Conservation (phyloP, 2,113 vertebrate genomes). For the Campylomormyrus numenius region DNA sequence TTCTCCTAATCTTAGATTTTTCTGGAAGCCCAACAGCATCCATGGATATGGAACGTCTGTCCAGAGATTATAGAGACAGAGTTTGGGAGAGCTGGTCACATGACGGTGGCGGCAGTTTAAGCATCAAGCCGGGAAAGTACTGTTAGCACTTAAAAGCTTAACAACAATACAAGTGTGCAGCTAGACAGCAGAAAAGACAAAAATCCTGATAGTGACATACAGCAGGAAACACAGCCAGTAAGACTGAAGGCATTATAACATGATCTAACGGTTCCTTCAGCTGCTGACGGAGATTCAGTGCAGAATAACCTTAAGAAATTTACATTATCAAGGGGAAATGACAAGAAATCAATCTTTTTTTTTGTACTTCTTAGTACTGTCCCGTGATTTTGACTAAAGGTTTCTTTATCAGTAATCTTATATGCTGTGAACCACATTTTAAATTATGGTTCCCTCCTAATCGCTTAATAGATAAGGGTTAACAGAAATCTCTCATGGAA, state of each 20-base stretch:
- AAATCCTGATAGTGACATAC: not conserved
- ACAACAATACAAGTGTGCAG: not conserved
- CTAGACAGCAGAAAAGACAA: not conserved
- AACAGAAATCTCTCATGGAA: not conserved
- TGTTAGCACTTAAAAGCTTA: not conserved
- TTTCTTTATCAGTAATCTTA: not conserved
- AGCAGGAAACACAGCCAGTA: not conserved
- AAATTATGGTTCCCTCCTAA: not conserved
- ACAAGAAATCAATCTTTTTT: not conserved
- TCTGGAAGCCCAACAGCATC: not conserved
- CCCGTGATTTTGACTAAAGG: no score
- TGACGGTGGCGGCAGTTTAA: not conserved
- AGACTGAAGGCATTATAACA: not conserved
- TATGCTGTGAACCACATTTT: not conserved
- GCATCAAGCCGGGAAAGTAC: not conserved
- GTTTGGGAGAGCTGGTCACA: not conserved
- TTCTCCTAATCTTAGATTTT: not conserved
- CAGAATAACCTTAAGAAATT: not conserved
- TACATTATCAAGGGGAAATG: not conserved
- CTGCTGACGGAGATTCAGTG: not conserved
- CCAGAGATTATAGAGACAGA: slow-evolving; percentile 23
- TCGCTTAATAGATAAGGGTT: not conserved
- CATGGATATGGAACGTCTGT: slow-evolving; percentile 17
- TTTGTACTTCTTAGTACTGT: not conserved
- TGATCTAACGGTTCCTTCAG: not conserved